Evolutionary conservation across 2,888 invertebrate species (phyloP), one percentile per base, ranked within the genome.

Genomic region (Andrena chrysosceles): DNA sequence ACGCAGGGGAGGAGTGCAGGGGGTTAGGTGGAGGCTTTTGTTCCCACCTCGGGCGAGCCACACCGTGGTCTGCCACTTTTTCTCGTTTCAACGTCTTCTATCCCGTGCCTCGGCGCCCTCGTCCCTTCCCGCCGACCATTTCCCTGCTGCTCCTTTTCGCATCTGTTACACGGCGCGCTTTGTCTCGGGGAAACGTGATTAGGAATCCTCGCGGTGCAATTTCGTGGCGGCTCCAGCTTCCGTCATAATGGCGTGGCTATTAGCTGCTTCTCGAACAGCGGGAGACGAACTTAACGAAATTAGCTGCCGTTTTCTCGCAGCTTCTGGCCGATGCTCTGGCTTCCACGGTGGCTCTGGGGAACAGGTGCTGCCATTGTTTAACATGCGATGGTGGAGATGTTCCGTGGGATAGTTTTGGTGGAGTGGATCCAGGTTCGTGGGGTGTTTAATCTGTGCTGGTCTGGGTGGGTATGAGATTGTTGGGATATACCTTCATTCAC

Each of bases 21-120:
- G 85, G 87, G 87, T 89, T 89, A 90, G 88, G 90, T 91, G 84
- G 83, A 85, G 85, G 87, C 89, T 89, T 89, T 89, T 89, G 90
- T 91, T 90, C 87, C 89, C 88, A 87, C 85, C 85, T 88, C 69
- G 79, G 68, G 67, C 64, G 67, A 76, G 16, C 56, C 42, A 63
- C 70, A 33, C 48, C 77, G 76, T 59, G 80, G 84, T 77, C 79
- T 62, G 77, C 74, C 81, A 79, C 85, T 88, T 88, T 89, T 89
- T 87, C 87, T 83, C 81, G 54, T 70, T 74, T 84, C 68, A n/a
- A 72, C 79, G 56, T 62, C 56, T 59, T 66, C 35, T 73, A 69
- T 69, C 63, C 70, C 60, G 26, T 80, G 52, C 77, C 77, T 81
- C 71, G 71, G 59, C 77, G 71, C 74, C 68, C 73, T 80, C 76